These are phyloP conservation scores for Dolichallabes microphthalmus DNA, from an alignment of 2,113 vertebrate genomes.

Conservation along the genomic window DNA sequence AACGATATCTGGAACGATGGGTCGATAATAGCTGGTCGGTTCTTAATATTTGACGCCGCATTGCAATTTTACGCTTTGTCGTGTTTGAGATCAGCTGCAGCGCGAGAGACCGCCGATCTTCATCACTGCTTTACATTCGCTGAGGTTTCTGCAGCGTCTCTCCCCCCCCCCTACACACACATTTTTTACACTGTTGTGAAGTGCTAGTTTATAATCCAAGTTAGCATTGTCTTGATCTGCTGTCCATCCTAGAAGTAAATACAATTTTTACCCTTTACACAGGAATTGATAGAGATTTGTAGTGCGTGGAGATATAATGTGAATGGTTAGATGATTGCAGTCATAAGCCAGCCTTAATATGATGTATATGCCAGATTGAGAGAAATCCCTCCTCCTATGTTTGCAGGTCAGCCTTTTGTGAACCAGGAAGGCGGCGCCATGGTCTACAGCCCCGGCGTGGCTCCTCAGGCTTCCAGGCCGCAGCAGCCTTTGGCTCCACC, in stretches of 20 bases:
- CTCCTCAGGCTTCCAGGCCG: constrained; percentile 57
- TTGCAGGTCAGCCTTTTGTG: constrained; percentile 83
- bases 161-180: too few species aligned
- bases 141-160: too few species aligned
- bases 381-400: not conserved
- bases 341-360: not conserved
- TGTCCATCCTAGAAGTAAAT: not conserved
- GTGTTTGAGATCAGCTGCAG: not conserved
- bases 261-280: not conserved
- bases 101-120: not conserved
- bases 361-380: not conserved
- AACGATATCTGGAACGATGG: too few species aligned
- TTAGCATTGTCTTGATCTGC: not conserved
- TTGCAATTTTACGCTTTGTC: not conserved
- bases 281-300: not conserved
- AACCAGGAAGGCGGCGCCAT: constrained; percentile 84
- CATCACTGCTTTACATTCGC: not conserved
- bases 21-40: not conserved
- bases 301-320: too few species aligned
- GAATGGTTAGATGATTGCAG: not conserved
- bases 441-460: constrained; percentile 81
- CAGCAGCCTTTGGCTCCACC: constrained; percentile 77
- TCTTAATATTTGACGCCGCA: not conserved
- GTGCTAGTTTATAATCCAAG: not conserved
- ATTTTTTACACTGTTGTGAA: too few species aligned